Base-by-base conservation (phyloP, 2,113 vertebrate genomes). In the Rhineura floridana region DNA sequence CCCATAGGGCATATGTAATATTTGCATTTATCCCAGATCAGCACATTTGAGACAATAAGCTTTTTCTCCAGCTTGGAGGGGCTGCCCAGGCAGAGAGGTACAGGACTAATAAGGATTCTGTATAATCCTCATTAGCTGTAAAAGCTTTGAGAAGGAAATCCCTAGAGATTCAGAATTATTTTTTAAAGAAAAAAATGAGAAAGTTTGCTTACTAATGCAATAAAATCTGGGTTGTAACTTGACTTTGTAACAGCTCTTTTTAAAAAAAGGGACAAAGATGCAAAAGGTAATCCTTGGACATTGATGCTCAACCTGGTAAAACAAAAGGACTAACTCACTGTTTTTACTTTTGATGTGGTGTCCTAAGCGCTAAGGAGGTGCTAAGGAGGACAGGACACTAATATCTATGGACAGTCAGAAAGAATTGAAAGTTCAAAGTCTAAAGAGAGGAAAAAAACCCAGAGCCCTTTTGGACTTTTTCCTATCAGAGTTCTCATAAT, bases 91-190 rank as follows among this genome's bases (percentile, higher is more conserved):
- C 63, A 75, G 81, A 75, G 81, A 83, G 87, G 83, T 63, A 87
- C 83, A 86, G 78, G 75, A 39, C 8, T 91, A 42, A 84, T 84
- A 59, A 46, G 48, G 67, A 30, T 91, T 70, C 63, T 75, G 39
- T 55, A 86, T 90, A 90, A 90, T 89, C 82, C 77, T 88, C 86
- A 88, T 91, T 94, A 88, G 50, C 28, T 7, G 11, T 79, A 85
- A 81, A 0, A 73, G 76, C 72, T 3, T 81, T 86, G 90, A 86
- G 79, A 62, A 0, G 84, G 33, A 72, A 91, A 88, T 89, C 30
- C 46, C 12, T 25, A 0, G 3, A 6, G 23, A 82, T 87, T 83
- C 81, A 88, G 17, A 69, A 1, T 12, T 72, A 0, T 62, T 48
- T 42, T 73, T 21, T 75, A 19, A 39, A 62, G 63, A 42, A 39